Evolutionary conservation across 1,140 invertebrate species (phyloP), one percentile per base, ranked within the genome.

Genomic region (Drosophila simulans): DNA sequence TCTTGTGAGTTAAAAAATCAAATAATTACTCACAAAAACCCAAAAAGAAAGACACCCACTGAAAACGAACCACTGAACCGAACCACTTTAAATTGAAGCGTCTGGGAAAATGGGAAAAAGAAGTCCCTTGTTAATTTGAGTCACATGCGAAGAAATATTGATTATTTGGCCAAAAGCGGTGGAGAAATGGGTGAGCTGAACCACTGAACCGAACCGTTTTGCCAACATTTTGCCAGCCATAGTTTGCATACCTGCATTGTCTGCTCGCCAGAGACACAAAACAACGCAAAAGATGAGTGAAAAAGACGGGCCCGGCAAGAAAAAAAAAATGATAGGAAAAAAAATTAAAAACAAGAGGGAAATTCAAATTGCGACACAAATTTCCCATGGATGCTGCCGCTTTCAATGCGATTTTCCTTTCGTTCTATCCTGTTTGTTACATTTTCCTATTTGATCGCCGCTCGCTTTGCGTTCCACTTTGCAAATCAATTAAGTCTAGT

Each of bases 401-500:
- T 4, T 39, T 31, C 35, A 54, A 53, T 58, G 22, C 39, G 52
- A 40, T 64, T 54, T 59, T 54, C 37, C 34, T 54, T 49, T 15
- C 20, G 37, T 12, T 54, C 15, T 31, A 31, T 52, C 22, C 3
- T 57, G 51, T 70, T 57, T 43, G 65, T 34, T 59, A 52, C 70
- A 59, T 72, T 64, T 68, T 68, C 46, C 71, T 51, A 63, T 74
- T 74, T 45, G 70, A 56, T 69, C 62, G 75, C 22, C 57, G 17
- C 39, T 40, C 62, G 27, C 49, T 73, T 62, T 73, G 43, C 70
- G 75, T 60, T 80, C 73, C 81, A 77, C 77, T 84, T 84, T 80
- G 82, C 82, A 86, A 85, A 85, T 85, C 82, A 85, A 85, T 85
- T 85, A 85, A 86, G 82, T 86, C 73, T 63, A 73, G 68, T 65